These are phyloP conservation scores for Leptinotarsa rubiginosa DNA, from an alignment of 2,888 invertebrate genomes.

Conservation along the genomic window DNA sequence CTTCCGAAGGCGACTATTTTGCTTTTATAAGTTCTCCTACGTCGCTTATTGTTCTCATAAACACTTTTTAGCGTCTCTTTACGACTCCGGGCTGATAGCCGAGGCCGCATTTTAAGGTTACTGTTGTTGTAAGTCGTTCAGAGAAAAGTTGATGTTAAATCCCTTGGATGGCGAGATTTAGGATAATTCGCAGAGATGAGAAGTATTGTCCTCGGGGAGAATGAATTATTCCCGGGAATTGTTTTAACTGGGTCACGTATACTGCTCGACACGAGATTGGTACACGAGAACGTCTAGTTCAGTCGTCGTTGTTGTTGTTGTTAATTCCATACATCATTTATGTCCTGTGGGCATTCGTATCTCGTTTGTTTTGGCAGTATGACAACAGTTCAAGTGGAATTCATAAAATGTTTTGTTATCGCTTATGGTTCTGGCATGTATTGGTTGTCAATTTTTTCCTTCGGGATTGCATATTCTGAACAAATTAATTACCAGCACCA, in stretches of 20 bases:
- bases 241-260: conserved; percentile 1
- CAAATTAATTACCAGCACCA: no score
- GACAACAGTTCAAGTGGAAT: no score
- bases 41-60: conserved; percentile 47
- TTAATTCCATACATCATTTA: no score
- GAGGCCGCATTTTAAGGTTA: conserved; percentile 40
- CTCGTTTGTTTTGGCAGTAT: no score
- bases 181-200: conserved; percentile 22
- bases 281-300: no score
- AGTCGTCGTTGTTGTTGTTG: no score
- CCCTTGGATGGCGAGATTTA: conserved; percentile 20
- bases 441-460: no score
- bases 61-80: conserved; percentile 50
- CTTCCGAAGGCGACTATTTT: conserved; percentile 53
- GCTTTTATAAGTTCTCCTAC: conserved; percentile 52
- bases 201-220: conserved; percentile 12
- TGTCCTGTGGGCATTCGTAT: no score
- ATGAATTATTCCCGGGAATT: conserved; percentile 18
- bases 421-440: no score
- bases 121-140: conserved; percentile 44
- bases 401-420: no score
- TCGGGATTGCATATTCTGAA: no score
- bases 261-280: neutral
- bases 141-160: conserved; percentile 39
- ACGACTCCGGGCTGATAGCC: conserved; percentile 39